Percentiles rank a stretch among this genome's conserved stretches.
phyloP scores from a whole-genome alignment of 2,888 invertebrate species.

The Chrysopilus asiliformis region DNA sequence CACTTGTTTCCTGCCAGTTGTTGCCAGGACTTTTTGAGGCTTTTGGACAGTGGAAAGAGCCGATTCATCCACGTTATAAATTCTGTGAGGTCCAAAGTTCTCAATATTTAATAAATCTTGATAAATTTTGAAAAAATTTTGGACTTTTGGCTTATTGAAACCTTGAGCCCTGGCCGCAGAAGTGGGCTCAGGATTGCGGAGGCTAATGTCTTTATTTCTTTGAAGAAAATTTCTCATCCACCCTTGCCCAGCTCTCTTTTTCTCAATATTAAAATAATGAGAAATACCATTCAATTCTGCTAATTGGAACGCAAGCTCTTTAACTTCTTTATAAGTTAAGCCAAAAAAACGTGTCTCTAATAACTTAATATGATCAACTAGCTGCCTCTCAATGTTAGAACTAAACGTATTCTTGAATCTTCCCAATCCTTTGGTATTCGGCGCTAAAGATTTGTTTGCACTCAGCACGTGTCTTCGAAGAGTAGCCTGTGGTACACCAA shows the following conservation, averaged over 20 bases:
- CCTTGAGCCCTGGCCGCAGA: too few species aligned
- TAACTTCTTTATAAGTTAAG: not conserved
- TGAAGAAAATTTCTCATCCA: not conserved
- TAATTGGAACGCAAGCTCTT: not conserved
- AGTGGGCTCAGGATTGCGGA: not conserved
- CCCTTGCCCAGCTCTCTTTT: not conserved
- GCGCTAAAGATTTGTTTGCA: not conserved
- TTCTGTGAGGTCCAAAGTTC: slow-evolving; percentile 7
- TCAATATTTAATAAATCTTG: not conserved
- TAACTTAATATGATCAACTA: not conserved
- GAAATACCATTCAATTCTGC: not conserved
- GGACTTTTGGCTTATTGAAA: slow-evolving; percentile 13
- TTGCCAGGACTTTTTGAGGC: slow-evolving; percentile 25
- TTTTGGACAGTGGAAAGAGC: slow-evolving; percentile 31
- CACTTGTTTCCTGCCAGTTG: slow-evolving; percentile 28
- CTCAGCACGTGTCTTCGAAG: not conserved
- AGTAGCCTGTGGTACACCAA: not conserved
- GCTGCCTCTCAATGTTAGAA: too few species aligned
- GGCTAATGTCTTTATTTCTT: not conserved
- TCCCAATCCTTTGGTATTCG: not conserved
- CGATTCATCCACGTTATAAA: slow-evolving; percentile 33
- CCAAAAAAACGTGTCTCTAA: not conserved
- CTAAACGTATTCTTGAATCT: too few species aligned
- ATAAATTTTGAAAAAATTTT: slow-evolving; percentile 14
- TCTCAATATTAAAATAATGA: not conserved